A percentile compares a stretch with the other conserved stretches of the same genome.
phyloP scores from a whole-genome alignment of 2,888 invertebrate species.

The Myathropa florea region DNA sequence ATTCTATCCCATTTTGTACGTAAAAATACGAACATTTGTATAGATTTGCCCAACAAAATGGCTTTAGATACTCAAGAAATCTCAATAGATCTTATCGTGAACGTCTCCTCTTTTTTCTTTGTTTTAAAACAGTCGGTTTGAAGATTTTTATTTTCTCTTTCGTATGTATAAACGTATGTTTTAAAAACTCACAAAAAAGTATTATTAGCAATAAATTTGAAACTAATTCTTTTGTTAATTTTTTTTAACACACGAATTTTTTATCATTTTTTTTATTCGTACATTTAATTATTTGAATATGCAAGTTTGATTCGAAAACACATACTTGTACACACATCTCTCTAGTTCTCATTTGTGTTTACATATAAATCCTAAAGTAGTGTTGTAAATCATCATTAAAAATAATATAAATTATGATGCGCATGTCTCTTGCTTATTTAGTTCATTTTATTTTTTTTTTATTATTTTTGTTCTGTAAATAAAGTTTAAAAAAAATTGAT shows the following conservation, averaged over 20 bases:
- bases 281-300: not conserved
- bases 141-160: not conserved
- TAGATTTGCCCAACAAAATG: not conserved
- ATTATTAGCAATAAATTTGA: constrained; percentile 30
- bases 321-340: not conserved
- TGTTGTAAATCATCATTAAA: not conserved
- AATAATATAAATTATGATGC: constrained; percentile 16
- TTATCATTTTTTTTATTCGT: not conserved
- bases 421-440: constrained; percentile 40
- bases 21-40: not conserved
- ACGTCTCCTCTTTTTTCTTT: not conserved
- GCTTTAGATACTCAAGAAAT: not conserved
- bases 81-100: not conserved
- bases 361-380: not conserved
- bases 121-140: not conserved
- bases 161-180: not conserved
- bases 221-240: not conserved
- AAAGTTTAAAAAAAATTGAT: constrained; percentile 37
- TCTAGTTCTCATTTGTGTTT: not conserved
- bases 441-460: constrained; percentile 1
- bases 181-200: constrained; percentile 14
- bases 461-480: constrained; percentile 39
- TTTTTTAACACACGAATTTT: not conserved
- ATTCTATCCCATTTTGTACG: not conserved
- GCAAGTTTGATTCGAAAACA: not conserved